These are phyloP conservation scores for Dinocampus coccinellae DNA, from an alignment of 2,888 invertebrate genomes.

Conservation along the genomic window DNA sequence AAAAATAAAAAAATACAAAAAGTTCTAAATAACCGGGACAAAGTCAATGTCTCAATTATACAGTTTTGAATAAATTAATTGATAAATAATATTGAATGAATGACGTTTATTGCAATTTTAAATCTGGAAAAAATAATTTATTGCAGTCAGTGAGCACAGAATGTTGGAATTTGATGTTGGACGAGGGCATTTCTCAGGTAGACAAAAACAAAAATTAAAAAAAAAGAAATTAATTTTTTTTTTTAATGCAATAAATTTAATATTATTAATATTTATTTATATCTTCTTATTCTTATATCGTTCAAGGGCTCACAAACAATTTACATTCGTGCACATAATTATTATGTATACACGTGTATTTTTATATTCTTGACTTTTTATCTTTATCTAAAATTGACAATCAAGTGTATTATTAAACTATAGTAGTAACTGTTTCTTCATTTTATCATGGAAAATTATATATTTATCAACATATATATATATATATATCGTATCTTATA, in stretches of 20 bases:
- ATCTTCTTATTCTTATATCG: background rate
- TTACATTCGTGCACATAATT: slow-evolving; percentile 49
- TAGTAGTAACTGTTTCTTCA: background rate
- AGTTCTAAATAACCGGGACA: too few species aligned
- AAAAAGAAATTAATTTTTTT: background rate
- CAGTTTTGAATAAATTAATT: too few species aligned
- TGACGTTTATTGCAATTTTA: background rate
- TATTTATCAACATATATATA: background rate
- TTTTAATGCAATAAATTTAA: too few species aligned
- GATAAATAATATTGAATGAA: background rate
- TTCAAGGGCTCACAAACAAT: too few species aligned
- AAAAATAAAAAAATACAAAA: too few species aligned
- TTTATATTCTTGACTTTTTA: slow-evolving; percentile 43
- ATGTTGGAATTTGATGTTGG: slow-evolving; percentile 64
- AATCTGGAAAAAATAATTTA: background rate
- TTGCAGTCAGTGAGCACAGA: slow-evolving; percentile 51
- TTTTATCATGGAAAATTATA: background rate
- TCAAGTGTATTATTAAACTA: slow-evolving; percentile 53
- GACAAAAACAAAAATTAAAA: background rate
- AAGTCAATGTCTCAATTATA: too few species aligned
- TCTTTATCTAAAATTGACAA: slow-evolving; percentile 35
- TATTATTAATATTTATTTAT: too few species aligned
- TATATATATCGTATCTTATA: background rate
- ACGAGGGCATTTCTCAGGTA: slow-evolving; percentile 53
- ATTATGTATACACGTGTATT: slow-evolving; percentile 31